Percentiles rank a stretch among this genome's conserved stretches.
phyloP scores from a whole-genome alignment of 1,140 invertebrate genomes.

The Pissodes strobi region DNA sequence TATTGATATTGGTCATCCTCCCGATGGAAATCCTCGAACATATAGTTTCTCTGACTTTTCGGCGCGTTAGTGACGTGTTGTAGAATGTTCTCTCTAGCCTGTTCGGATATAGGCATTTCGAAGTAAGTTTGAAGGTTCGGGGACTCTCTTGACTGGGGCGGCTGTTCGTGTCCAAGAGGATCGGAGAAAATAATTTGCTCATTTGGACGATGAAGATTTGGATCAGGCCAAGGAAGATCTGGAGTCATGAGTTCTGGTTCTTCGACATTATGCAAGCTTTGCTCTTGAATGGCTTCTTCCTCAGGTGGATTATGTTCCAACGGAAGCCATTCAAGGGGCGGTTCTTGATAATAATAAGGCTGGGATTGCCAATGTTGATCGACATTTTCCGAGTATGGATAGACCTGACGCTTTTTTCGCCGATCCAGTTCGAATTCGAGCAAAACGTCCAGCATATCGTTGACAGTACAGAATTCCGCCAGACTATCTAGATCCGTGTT shows the following conservation, averaged over 20 bases:
- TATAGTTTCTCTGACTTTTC: background rate
- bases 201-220: too few species aligned
- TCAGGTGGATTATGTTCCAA: too few species aligned
- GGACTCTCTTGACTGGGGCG: too few species aligned
- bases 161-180: too few species aligned
- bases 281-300: too few species aligned
- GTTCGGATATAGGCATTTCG: background rate
- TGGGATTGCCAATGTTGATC: background rate
- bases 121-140: background rate
- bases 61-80: background rate
- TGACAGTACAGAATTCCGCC: conserved; percentile 17
- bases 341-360: background rate
- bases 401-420: conserved; percentile 8
- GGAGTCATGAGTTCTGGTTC: too few species aligned
- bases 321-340: too few species aligned
- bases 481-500: conserved; percentile 6
- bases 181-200: too few species aligned
- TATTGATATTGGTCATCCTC: background rate
- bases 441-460: conserved; percentile 18
- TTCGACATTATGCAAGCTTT: too few species aligned
- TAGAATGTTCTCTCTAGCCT: background rate
- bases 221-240: too few species aligned
- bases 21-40: background rate
- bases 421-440: conserved; percentile 2
- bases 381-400: background rate